Base-by-base conservation (phyloP, 2,113 vertebrate species). In the Neolamprologus falcicula region DNA sequence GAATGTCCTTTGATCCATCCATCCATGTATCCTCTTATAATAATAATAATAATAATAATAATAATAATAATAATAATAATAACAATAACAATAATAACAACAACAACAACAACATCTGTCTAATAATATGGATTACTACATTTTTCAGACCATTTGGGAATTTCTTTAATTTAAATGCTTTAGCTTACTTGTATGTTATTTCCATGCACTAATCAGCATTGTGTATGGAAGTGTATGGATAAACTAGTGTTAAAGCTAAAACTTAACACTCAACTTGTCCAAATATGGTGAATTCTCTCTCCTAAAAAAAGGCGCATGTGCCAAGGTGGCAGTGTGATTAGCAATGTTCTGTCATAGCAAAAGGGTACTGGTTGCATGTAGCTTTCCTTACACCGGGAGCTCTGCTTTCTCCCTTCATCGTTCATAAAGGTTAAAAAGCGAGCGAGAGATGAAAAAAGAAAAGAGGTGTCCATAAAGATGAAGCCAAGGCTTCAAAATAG, bases 41-140 rank as follows among this genome's bases (percentile, higher is more conserved):
- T 55, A 2, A 54, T 47, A 16, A 47, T 7, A 8, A 50, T 17
- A 1, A 47, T 47, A 4, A 16, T 16, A 16, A 47, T 16, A 45
- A 45, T 3, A 6, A 13, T 42, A 0, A 42, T 9, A 3, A 33
- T 4, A 35, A 37, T 4, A 3, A 40, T 1, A 3, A 42, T 2
- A 12, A 28, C 4, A 7, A 45, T 0, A 16, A 45, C 0, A 33
- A 33, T 1, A 33, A 33, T 0, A 14, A 47, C 0, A 47, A 47
- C 0, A 16, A 47, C 14, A 47, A 47, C 16, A 47, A 17, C 7
- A 52, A 9, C 47, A 19, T 52, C 50, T 52, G 50, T 52, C 50
- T 52, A 52, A 52, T n/a, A 52, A 52, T 3, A 52, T 52, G 17
- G 24, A 24, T 57, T 26, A 57, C 24, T 59, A 59, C 24, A 28